These are phyloP conservation scores for Channa argus DNA, from an alignment of 2,113 vertebrate species.

Conservation along the genomic window DNA sequence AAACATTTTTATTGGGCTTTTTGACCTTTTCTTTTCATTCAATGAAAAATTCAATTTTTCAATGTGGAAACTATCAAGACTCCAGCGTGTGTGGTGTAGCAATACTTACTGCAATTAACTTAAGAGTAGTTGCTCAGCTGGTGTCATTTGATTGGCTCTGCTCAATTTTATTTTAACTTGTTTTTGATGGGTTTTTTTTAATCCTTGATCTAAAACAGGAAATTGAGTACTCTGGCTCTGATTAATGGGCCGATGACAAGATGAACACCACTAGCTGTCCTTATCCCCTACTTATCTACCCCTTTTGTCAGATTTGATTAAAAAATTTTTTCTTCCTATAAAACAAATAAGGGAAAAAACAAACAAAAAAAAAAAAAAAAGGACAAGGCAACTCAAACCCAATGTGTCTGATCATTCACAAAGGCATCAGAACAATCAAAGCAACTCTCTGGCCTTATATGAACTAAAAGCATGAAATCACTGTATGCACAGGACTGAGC, in stretches of 20 bases:
- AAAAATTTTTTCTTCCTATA: too few relatives aligned
- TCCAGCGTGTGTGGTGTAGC: not conserved
- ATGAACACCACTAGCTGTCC: slow-evolving; percentile 8
- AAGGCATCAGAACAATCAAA: not conserved
- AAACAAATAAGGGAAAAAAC: not conserved
- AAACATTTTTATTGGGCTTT: too few relatives aligned
- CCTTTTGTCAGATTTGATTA: not conserved
- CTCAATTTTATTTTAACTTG: not conserved
- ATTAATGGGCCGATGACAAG: slow-evolving; percentile 30
- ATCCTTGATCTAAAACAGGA: slow-evolving; percentile 27
- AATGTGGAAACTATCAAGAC: not conserved
- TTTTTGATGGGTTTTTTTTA: not conserved
- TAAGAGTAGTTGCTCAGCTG: not conserved
- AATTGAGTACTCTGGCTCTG: slow-evolving; percentile 1
- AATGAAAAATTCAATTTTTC: too few relatives aligned
- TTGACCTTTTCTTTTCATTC: too few relatives aligned
- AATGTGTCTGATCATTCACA: not conserved
- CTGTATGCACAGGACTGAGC: not conserved
- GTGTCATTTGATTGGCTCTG: not conserved
- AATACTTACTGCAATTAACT: not conserved
- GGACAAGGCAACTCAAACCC: not conserved
- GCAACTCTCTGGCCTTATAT: slow-evolving; percentile 8
- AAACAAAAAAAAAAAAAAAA: fast-evolving
- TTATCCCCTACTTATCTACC: not conserved
- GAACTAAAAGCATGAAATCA: not conserved